Conservation (phyloP, 2,797 vertebrate genomes). For the Dendrocincla fuliginosa region DNA sequence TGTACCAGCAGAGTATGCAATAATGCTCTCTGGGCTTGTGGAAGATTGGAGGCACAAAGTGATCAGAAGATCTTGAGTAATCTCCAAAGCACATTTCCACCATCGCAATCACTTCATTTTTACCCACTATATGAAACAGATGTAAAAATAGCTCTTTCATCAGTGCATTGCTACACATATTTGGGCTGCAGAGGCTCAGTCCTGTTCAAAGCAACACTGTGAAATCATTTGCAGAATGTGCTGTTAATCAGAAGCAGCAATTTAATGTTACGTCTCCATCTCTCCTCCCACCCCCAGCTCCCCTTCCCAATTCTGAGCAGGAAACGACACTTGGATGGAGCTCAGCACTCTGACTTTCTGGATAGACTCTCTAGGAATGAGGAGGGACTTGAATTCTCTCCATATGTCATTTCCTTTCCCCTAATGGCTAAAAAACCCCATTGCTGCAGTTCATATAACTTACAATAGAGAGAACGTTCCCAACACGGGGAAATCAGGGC, state of each 20-base stretch:
- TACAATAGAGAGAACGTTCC: neutral
- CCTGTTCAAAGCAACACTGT: constrained; percentile 37
- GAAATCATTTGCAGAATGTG: constrained; percentile 44
- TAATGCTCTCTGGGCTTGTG: constrained; percentile 21
- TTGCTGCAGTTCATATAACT: constrained; percentile 25
- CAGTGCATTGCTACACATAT: constrained; percentile 14
- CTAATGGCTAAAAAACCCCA: constrained; percentile 15
- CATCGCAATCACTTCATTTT: constrained; percentile 47
- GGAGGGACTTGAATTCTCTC: constrained; percentile 68
- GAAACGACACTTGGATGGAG: constrained; percentile 49
- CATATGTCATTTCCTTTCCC: constrained; percentile 64
- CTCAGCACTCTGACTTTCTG: constrained; percentile 55
- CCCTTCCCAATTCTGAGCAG: constrained; percentile 44
- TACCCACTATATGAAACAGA: constrained; percentile 58
- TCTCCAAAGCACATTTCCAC: constrained; percentile 40
- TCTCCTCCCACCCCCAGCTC: constrained; percentile 3
- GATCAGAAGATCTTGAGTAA: constrained; percentile 60
- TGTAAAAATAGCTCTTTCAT: constrained; percentile 65
- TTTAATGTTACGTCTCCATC: constrained; percentile 6
- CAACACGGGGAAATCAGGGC: neutral
- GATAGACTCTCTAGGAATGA: constrained; percentile 67
- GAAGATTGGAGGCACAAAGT: constrained; percentile 21
- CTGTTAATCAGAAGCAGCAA: constrained; percentile 62
- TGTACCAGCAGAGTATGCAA: neutral
- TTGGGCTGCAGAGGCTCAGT: constrained; percentile 33